These are phyloP conservation scores for Bungarus multicinctus DNA, from an alignment of 2,113 vertebrate species.

Conservation along the genomic window DNA sequence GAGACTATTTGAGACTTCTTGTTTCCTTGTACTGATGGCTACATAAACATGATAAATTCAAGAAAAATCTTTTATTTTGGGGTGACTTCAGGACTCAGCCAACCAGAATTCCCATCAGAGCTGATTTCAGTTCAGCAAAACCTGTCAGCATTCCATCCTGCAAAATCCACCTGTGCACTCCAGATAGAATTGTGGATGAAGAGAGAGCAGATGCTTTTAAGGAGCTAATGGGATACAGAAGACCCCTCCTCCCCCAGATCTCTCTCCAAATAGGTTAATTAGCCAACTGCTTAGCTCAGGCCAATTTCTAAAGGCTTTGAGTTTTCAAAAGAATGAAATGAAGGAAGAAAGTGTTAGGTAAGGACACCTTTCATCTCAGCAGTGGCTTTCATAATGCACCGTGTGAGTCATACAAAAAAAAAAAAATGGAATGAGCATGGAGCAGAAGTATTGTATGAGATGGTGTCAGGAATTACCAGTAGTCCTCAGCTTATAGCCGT, in stretches of 20 bases:
- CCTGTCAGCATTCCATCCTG: neutral
- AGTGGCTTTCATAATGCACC: neutral
- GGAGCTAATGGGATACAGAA: neutral
- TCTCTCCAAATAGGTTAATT: too few relatives aligned
- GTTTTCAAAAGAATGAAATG: neutral
- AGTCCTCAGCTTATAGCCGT: neutral
- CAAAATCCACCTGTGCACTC: neutral
- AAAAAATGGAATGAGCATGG: neutral
- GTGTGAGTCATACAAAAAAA: neutral
- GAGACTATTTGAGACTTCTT: neutral
- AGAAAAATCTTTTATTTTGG: neutral
- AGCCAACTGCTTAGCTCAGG: neutral
- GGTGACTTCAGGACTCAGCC: neutral
- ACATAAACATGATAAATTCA: neutral
- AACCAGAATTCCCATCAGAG: neutral
- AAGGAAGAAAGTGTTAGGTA: neutral
- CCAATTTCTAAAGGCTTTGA: neutral
- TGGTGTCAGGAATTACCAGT: neutral
- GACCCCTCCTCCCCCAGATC: too few relatives aligned
- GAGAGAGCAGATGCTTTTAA: neutral
- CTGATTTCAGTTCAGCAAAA: neutral
- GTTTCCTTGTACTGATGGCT: neutral
- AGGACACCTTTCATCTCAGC: neutral
- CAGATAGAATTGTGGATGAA: neutral
- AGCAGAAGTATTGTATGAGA: neutral